Percentiles rank a stretch among this genome's conserved stretches.
phyloP scores from a whole-genome alignment of 1,140 invertebrate genomes.

The Colletes latitarsis region DNA sequence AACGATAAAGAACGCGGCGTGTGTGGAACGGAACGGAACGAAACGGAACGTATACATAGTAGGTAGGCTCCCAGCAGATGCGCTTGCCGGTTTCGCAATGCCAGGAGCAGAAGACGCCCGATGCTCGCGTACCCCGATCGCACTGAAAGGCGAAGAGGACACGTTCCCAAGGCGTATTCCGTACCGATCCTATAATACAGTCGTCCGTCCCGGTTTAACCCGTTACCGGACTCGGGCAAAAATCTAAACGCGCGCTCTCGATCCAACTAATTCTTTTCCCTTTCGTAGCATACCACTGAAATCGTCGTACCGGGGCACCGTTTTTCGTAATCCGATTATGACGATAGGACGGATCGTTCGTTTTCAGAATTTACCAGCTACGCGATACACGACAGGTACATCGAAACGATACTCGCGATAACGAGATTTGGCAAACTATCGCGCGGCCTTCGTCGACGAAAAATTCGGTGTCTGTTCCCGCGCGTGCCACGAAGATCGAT shows the following conservation, averaged over 20 bases:
- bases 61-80: constrained; percentile 42
- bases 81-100: constrained; percentile 51
- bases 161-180: constrained; percentile 66
- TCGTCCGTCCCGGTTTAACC: constrained; percentile 73
- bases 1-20: not conserved
- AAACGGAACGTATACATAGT: constrained; percentile 13
- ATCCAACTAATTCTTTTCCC: not conserved
- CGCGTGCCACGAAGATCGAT: constrained; percentile 49
- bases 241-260: constrained; percentile 64
- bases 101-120: constrained; percentile 57
- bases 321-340: too few species aligned
- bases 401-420: too few species aligned
- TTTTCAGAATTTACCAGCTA: too few species aligned
- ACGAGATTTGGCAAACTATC: not conserved
- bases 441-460: not conserved
- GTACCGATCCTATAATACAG: constrained; percentile 62
- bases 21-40: constrained; percentile 24
- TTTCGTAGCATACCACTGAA: too few species aligned
- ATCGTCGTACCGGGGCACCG: too few species aligned
- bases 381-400: too few species aligned
- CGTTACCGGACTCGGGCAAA: constrained; percentile 69
- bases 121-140: constrained; percentile 52
- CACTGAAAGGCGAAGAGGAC: constrained; percentile 67
- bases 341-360: too few species aligned
- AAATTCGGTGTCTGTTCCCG: constrained; percentile 29